Evolutionary conservation across 2,113 vertebrate species (phyloP), one percentile per base, ranked within the genome.

Genomic region (Oxyruncus cristatus): DNA sequence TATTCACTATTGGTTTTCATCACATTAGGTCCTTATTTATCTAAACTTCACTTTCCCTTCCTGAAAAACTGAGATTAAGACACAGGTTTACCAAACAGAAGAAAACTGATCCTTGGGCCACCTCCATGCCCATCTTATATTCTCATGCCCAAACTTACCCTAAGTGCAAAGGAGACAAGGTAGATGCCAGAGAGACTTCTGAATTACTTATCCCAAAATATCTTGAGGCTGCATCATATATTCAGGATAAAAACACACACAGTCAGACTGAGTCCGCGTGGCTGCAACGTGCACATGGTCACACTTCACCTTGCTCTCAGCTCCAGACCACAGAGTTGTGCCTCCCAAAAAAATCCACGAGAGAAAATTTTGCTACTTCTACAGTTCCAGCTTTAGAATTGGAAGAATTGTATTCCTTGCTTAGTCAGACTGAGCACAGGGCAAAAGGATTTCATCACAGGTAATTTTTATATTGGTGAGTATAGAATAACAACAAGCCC

Each of bases 181-280:
- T 9, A 3, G 8, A 58, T 37, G 15, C 33, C 35, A 75, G 30
- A 8, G 18, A 90, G 24, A 61, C 13, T 63, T 44, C 24, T 42
- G 5, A 62, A 49, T 41, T 62, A 42, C 5, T 82, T 88, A 58
- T 19, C 21, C 44, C 37, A 58, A 75, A 89, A 62, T 27, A 71
- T 12, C 32, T 47, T 46, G 9, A 77, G 28, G 15, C 26, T 74
- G 21, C 18, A 42, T 42, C 47, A 66, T 9, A 13, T 62, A 70
- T 41, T 65, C 37, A 50, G 21, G n/a, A 74, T 20, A 26, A 81
- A 70, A 11, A 44, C 26, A 41, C 9, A 24, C 7, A 47, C 11
- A 76, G 27, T 7, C 44, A 39, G 42, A 12, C 24, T 16, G 16
- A 71, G 42, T 8, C 27, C 70, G 22, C 0, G 0, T 10, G 49